phyloP scores from a whole-genome alignment of 2,113 vertebrate genomes.

The Albula glossodonta region DNA sequence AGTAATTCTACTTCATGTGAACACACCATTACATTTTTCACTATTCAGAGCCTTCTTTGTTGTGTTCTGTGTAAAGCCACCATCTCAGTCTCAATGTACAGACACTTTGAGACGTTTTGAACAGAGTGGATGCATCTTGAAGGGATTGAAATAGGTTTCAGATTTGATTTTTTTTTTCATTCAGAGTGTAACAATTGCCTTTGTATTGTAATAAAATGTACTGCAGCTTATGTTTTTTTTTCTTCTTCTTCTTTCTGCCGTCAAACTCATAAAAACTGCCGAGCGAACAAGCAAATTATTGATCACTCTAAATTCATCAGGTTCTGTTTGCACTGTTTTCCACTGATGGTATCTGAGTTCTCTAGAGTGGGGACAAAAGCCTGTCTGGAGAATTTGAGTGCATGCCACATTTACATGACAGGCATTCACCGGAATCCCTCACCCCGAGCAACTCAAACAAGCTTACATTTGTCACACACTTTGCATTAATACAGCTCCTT shows the following conservation, averaged over 20 bases:
- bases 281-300: background rate
- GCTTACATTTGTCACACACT: too few species aligned
- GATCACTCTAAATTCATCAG: background rate
- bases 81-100: too few species aligned
- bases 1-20: background rate
- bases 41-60: too few species aligned
- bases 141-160: background rate
- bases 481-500: too few species aligned
- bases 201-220: background rate
- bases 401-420: too few species aligned
- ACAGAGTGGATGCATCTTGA: background rate
- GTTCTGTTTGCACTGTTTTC: background rate
- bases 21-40: background rate
- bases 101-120: background rate
- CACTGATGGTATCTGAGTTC: background rate
- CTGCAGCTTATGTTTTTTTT: background rate
- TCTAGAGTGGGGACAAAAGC: background rate
- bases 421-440: too few species aligned
- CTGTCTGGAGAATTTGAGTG: too few species aligned
- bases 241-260: background rate
- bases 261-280: background rate
- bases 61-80: background rate
- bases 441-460: too few species aligned
- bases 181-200: background rate
- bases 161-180: background rate